Percentiles rank a stretch among this genome's conserved stretches.
Evolutionary conservation across 2,888 invertebrate genomes (phyloP).

Genomic region (Drosophila atripex): DNA sequence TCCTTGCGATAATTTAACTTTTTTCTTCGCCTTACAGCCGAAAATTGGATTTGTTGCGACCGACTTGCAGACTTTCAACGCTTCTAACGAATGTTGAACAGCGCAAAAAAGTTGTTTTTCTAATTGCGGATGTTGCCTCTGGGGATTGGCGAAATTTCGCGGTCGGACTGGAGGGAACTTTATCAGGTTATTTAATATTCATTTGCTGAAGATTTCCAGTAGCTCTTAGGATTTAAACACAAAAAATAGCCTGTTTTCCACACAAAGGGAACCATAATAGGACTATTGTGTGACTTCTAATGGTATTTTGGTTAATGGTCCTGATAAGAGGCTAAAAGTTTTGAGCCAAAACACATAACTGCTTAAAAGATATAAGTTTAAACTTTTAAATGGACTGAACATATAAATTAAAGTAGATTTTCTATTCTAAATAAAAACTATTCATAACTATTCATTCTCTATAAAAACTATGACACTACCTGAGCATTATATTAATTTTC

Average conservation of each 20-base stretch:
- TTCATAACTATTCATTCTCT: too few relatives aligned
- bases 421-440: too few relatives aligned
- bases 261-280: constrained; percentile 18
- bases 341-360: neutral
- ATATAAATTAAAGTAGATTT: too few relatives aligned
- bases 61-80: constrained; percentile 43
- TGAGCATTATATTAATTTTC: too few relatives aligned
- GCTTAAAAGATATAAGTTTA: neutral
- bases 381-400: too few relatives aligned
- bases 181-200: constrained; percentile 45
- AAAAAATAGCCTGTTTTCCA: neutral
- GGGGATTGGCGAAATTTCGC: neutral
- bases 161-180: constrained; percentile 10
- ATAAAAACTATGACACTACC: too few relatives aligned
- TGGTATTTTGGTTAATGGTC: constrained; percentile 22
- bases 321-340: constrained; percentile 20
- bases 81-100: constrained; percentile 38
- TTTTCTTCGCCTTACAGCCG: constrained; percentile 21
- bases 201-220: constrained; percentile 21
- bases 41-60: constrained; percentile 52
- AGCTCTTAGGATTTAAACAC: neutral
- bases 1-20: constrained; percentile 63
- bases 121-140: constrained; percentile 31
- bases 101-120: constrained; percentile 36
- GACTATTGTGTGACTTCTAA: constrained; percentile 11